A percentile compares a stretch with the other conserved stretches of the same genome.
These are phyloP conservation scores for Xyliphius kryptos DNA, from an alignment of 2,113 vertebrate genomes.

Conservation along the genomic window DNA sequence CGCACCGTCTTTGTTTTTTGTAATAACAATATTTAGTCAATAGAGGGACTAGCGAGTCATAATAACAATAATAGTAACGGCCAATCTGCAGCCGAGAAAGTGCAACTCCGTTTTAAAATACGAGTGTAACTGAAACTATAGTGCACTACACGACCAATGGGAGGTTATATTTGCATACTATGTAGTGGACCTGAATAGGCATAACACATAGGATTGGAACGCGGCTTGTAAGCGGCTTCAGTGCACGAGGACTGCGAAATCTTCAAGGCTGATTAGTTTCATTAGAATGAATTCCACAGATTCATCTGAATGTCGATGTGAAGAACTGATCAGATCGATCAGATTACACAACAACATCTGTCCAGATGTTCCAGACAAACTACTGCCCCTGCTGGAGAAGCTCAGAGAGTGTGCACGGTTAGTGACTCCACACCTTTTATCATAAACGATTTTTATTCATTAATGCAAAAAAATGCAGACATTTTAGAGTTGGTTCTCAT, in stretches of 20 bases:
- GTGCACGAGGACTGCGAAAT: background rate
- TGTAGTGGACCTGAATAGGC: background rate
- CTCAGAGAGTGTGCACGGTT: slow-evolving; percentile 47
- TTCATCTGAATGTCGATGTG: background rate
- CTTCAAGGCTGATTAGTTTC: background rate
- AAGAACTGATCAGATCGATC: background rate
- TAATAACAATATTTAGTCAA: background rate
- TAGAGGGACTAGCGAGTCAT: background rate
- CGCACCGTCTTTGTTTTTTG: too few species aligned
- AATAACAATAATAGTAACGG: background rate
- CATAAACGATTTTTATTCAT: too few species aligned
- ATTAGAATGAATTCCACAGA: background rate
- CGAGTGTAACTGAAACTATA: background rate
- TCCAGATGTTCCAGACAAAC: slow-evolving; percentile 21
- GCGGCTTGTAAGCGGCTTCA: background rate
- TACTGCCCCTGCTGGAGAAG: slow-evolving; percentile 48
- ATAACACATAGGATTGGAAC: background rate
- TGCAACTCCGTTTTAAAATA: background rate
- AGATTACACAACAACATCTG: background rate
- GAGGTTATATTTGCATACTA: background rate
- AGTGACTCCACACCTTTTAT: background rate
- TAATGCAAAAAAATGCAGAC: too few species aligned
- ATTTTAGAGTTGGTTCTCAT: too few species aligned
- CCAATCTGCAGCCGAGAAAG: background rate
- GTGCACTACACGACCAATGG: background rate